Base-by-base conservation (phyloP, 2,888 invertebrate genomes). In the Hoplodrina blanda region DNA sequence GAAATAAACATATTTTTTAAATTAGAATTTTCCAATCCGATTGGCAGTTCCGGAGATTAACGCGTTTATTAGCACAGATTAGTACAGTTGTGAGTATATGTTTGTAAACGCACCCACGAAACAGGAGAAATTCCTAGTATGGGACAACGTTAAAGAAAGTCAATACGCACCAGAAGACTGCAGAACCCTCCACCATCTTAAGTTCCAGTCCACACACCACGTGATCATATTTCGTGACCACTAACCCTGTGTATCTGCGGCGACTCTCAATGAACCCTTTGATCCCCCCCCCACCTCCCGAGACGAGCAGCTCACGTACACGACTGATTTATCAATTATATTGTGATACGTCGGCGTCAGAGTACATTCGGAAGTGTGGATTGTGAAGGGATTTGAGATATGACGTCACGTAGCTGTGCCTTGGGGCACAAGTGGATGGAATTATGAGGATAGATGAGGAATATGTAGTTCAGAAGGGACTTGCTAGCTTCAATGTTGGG, bases 291-390 rank as follows among this genome's bases (percentile, higher is more conserved):
- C 76, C 10, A 46, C 25, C 49, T 65, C 67, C 67, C 46, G 52
- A 33, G 61, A 10, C 54, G 54, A 33, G 19, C 50, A 57, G 68
- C 53, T 37, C 68, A 64, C 76, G 76, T 49, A 33, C 59, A 11
- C 25, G 41, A 20, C 53, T 75, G 76, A 57, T 62, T 62, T 68
- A 80, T 80, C 80, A 80, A 75, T 68, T 75, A 63, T 46, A 25
- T 60, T 60, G 41, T 61, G 59, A 78, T 61, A 44, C 41, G 33
- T 19, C 20, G 11, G 30, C 15, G 41, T 11, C 0, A 53, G 19
- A 70, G 56, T 15, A 15, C 44, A 8, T 19, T 52, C 20, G 8
- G 15, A 30, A 20, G 41, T 15, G 17, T 49, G 66, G 33, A 72
- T 68, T 76, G 76, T 76, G 56, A 46, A 52, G 52, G 69, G 72